Percentiles rank a stretch among this genome's conserved stretches.
phyloP scores from a whole-genome alignment of 2,113 vertebrate genomes.

The Eulemur rufifrons region DNA sequence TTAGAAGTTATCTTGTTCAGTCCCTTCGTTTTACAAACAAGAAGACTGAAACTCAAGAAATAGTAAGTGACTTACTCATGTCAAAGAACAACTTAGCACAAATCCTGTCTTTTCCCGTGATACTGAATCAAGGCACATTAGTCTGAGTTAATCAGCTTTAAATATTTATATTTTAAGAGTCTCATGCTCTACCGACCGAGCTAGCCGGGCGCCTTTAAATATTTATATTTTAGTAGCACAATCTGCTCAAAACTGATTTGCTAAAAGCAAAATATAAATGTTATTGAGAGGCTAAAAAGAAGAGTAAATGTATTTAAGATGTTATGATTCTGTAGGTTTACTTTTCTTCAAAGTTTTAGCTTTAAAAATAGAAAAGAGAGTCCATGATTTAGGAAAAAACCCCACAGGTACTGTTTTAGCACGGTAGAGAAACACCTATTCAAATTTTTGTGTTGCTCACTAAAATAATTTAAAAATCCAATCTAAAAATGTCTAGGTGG shows the following conservation, averaged over 20 bases:
- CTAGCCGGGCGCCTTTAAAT: not conserved
- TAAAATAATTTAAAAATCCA: conserved; percentile 46
- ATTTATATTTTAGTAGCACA: conserved; percentile 13
- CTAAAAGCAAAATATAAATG: conserved; percentile 33
- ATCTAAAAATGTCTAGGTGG: not conserved
- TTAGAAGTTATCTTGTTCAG: conserved; percentile 64
- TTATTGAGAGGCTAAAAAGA: conserved; percentile 9
- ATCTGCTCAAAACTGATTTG: conserved; percentile 15
- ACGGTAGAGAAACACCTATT: not conserved
- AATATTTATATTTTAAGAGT: not conserved
- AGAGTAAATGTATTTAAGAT: conserved; percentile 19
- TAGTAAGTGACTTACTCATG: conserved; percentile 65
- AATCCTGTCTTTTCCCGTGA: not conserved
- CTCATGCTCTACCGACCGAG: too few species aligned
- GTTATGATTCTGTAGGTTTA: not conserved
- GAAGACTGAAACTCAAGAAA: conserved; percentile 71
- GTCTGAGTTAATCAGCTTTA: not conserved
- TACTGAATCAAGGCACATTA: conserved; percentile 16
- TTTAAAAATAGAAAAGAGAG: conserved; percentile 45
- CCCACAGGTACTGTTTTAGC: not conserved
- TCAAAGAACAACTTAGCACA: conserved; percentile 8
- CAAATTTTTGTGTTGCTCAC: not conserved
- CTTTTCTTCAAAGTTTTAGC: conserved; percentile 51
- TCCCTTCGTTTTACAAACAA: conserved; percentile 56
- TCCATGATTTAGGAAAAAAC: not conserved